A percentile compares a stretch with the other conserved stretches of the same genome.
Conservation (phyloP, 1,140 invertebrate genomes). For the Drosophila yakuba region DNA sequence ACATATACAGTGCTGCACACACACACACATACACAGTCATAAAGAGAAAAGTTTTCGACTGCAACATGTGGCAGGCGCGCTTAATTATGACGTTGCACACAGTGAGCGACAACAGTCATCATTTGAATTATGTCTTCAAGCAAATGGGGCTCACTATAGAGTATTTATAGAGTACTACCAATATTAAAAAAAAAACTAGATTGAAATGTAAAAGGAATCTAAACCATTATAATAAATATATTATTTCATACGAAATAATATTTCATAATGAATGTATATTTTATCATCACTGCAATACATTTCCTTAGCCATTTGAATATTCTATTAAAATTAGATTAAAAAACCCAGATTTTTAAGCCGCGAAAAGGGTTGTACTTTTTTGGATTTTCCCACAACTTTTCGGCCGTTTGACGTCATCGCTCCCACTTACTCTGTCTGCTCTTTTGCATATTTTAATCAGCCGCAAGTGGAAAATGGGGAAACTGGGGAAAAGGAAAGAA, state of each 20-base stretch:
- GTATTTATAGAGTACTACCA: not conserved
- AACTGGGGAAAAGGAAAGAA: not conserved
- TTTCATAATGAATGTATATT: no score
- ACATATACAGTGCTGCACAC: constrained; percentile 19
- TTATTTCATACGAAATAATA: no score
- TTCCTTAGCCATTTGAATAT: no score
- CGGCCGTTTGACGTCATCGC: constrained; percentile 23
- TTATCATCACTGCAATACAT: no score
- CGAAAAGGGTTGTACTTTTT: not conserved
- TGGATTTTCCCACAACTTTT: constrained; percentile 8
- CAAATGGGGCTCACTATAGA: no score
- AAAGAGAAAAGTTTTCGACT: constrained; percentile 59
- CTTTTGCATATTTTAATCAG: constrained; percentile 45
- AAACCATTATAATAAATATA: no score
- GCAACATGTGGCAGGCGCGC: constrained; percentile 71
- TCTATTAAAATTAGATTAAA: no score
- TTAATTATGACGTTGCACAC: constrained; percentile 76
- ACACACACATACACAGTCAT: constrained; percentile 15
- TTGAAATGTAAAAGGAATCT: no score
- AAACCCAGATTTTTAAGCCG: not conserved
- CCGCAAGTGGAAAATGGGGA: constrained; percentile 9
- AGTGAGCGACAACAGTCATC: constrained; percentile 63
- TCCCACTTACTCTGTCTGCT: not conserved
- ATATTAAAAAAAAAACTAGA: no score
- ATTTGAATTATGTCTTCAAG: constrained; percentile 49